phyloP scores from a whole-genome alignment of 2,113 vertebrate species.

The Laticauda colubrina region DNA sequence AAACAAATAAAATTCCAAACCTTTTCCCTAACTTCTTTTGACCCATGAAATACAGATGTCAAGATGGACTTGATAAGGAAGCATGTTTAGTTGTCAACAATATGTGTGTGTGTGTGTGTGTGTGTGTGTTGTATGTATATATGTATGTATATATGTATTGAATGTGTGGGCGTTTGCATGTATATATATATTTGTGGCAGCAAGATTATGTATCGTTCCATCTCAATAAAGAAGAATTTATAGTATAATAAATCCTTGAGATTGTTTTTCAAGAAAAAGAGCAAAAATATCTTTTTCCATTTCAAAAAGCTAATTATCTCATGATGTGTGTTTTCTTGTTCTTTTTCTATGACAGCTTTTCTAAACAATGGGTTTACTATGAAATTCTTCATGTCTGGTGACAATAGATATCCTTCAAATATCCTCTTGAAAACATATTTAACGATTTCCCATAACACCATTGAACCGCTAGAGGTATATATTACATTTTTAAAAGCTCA shows the following conservation, averaged over 20 bases:
- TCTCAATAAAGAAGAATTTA: too few relatives aligned
- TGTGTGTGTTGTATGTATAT: too few relatives aligned
- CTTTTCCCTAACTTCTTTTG: not conserved
- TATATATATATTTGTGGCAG: too few relatives aligned
- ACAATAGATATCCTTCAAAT: not conserved
- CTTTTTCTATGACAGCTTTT: slow-evolving; percentile 5
- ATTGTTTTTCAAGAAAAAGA: not conserved
- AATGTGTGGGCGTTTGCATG: too few relatives aligned
- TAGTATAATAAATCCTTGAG: not conserved
- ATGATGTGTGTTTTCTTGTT: not conserved
- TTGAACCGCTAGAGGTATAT: not conserved
- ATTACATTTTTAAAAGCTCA: not conserved
- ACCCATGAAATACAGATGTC: not conserved
- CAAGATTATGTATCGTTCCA: too few relatives aligned
- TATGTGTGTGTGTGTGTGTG: too few relatives aligned
- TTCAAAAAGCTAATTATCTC: slow-evolving; percentile 8
- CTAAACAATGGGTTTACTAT: not conserved
- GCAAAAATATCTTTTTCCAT: not conserved
- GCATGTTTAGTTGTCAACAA: not conserved
- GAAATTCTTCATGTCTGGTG: not conserved
- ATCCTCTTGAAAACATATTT: not conserved
- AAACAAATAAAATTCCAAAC: not conserved
- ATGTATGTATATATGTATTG: too few relatives aligned
- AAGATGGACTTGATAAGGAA: not conserved
- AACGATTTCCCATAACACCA: fast-evolving